Evolutionary conservation across 2,113 vertebrate species (phyloP).

Genomic region (Rhineura floridana): DNA sequence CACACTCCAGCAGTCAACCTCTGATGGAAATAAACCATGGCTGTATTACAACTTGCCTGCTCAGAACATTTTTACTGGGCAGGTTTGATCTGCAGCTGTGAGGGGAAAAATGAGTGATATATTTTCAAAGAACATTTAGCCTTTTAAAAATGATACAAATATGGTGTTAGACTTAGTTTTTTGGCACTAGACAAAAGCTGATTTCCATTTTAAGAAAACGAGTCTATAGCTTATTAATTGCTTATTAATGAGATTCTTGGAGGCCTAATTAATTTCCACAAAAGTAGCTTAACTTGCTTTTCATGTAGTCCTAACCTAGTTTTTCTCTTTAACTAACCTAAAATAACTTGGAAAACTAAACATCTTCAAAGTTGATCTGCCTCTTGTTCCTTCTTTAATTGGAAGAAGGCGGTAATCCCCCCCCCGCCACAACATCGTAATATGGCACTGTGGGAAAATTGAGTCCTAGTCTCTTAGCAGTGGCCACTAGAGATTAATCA

Average conservation of each 20-base stretch:
- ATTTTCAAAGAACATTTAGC: conserved; percentile 67
- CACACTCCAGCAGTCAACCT: conserved; percentile 77
- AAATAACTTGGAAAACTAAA: conserved; percentile 1
- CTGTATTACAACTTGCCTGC: conserved; percentile 75
- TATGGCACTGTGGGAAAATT: not conserved
- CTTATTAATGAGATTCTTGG: conserved; percentile 49
- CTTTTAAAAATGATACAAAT: conserved; percentile 67
- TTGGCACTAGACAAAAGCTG: conserved; percentile 33
- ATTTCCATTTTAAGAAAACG: conserved; percentile 50
- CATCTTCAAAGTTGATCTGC: conserved; percentile 24
- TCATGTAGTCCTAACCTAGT: not conserved
- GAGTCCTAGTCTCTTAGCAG: not conserved
- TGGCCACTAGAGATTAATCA: too few species aligned
- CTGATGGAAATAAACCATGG: conserved; percentile 76
- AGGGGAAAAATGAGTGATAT: conserved; percentile 64
- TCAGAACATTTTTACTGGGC: conserved; percentile 73
- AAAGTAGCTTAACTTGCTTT: conserved; percentile 18
- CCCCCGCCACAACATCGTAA: not conserved
- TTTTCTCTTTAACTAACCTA: conserved; percentile 34
- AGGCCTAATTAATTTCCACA: conserved; percentile 17
- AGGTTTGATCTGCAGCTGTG: conserved; percentile 72
- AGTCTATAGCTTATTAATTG: conserved; percentile 30
- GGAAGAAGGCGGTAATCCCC: not conserved
- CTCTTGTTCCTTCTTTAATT: conserved; percentile 6
- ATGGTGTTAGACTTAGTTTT: conserved; percentile 41